Percentiles rank a stretch among this genome's conserved stretches.
phyloP scores from a whole-genome alignment of 2,797 vertebrate genomes.

The Parotocinclus haroldoi region DNA sequence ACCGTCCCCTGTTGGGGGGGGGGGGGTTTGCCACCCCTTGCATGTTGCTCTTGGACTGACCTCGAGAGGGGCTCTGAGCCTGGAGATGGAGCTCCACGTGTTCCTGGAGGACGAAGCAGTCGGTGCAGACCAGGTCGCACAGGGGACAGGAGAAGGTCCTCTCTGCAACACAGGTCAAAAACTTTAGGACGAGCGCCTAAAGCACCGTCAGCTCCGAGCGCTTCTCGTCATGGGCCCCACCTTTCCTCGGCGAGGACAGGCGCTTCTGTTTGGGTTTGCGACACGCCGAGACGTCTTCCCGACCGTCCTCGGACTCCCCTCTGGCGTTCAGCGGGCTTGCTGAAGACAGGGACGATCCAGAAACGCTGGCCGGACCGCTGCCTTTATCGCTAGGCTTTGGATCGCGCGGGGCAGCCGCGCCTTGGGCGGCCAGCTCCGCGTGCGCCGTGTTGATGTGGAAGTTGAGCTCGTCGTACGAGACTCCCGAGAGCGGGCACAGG shows the following conservation, averaged over 20 bases:
- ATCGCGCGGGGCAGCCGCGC: neutral
- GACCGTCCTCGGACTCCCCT: neutral
- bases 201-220: too few species aligned
- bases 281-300: conserved; percentile 56
- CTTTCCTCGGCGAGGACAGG: conserved; percentile 59
- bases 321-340: neutral
- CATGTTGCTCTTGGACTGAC: too few species aligned
- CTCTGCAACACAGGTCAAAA: conserved; percentile 54
- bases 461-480: conserved; percentile 75
- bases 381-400: too few species aligned
- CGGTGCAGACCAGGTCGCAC: conserved; percentile 74
- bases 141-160: conserved; percentile 78
- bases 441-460: conserved; percentile 76
- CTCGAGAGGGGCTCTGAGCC: conserved; percentile 47
- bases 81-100: conserved; percentile 73
- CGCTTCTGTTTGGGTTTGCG: conserved; percentile 60
- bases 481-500: conserved; percentile 72
- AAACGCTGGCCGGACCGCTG: too few species aligned
- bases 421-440: conserved; percentile 52
- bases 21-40: too few species aligned
- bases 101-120: conserved; percentile 62
- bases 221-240: conserved; percentile 50
- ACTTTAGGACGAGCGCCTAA: too few species aligned
- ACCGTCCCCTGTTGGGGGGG: too few species aligned
- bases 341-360: neutral